Evolutionary conservation across 2,113 vertebrate genomes (phyloP).

Genomic region (Lasiurus borealis): DNA sequence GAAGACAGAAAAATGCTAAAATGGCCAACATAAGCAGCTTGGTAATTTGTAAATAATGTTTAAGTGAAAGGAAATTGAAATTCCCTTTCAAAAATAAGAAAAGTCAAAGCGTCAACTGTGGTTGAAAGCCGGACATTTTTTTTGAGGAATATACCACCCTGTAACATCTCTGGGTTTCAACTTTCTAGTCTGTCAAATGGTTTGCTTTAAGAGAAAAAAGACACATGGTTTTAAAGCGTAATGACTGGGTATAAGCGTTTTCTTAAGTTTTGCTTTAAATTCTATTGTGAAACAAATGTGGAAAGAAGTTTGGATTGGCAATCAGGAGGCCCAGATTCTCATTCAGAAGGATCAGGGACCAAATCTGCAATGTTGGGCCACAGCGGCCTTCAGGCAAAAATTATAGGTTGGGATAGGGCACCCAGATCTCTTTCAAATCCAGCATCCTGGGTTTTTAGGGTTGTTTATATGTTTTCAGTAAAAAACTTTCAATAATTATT

Average conservation of each 20-base stretch:
- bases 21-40: background rate
- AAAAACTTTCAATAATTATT: constrained; percentile 18
- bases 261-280: background rate
- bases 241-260: background rate
- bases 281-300: background rate
- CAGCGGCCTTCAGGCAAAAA: background rate
- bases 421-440: constrained; percentile 18
- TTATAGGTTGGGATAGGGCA: background rate
- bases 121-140: background rate
- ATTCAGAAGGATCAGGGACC: background rate
- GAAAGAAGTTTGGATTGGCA: background rate
- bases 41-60: background rate
- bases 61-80: constrained; percentile 6
- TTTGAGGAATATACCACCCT: background rate
- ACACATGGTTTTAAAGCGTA: background rate
- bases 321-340: background rate
- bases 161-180: background rate
- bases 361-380: background rate
- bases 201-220: background rate
- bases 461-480: background rate
- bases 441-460: background rate
- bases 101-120: background rate
- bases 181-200: background rate
- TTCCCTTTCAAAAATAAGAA: background rate
- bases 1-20: background rate